Base-by-base conservation (phyloP, 2,797 vertebrate species). In the Chaenodraco wilsoni region DNA sequence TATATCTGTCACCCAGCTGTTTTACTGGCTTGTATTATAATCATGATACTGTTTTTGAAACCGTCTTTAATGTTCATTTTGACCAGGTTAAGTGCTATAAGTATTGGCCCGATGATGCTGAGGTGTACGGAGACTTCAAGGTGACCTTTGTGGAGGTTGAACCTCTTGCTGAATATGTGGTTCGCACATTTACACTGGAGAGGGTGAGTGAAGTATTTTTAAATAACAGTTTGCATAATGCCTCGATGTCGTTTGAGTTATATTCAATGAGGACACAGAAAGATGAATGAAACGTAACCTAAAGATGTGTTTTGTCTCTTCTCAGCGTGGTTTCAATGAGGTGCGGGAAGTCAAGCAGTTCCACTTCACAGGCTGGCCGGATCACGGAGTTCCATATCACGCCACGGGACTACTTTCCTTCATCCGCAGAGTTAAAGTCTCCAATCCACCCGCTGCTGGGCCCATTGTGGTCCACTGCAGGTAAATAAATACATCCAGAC, bases 391-490 rank as follows among this genome's bases (percentile, higher is more conserved):
- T 55, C 98, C 98, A 3, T 99, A 99, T 90, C 98, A 99, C n/a
- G 98, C 98, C 58, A 99, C 98, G 0, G 98, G 98, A 76, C 95
- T 99, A 9, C 96, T 99, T 57, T 98, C 98, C 66, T 99, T 99
- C 82, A 99, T 99, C 88, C 95, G 98, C 27, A 94, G 98, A 69
- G 97, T 99, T 63, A 99, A 99, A 88, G 94, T 98, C 75, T 99
- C 97, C 44, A 99, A 99, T 77, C 98, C 98, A 8, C 98, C 98
- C 51, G 97, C 96, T 44, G 98, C 98, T 0, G 98, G 98, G 14
- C 98, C 98, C 1, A 97, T 99, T 37, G 98, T 99, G 56, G 98
- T 99, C 60, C 98, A 99, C 86, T 99, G 98, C 97, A 99, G 98
- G 98, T 99, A 90, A 12, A 5, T 51, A 64, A 33, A 74, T 4